Base-by-base conservation (phyloP, 2,797 vertebrate species). In the Eospalax fontanierii region DNA sequence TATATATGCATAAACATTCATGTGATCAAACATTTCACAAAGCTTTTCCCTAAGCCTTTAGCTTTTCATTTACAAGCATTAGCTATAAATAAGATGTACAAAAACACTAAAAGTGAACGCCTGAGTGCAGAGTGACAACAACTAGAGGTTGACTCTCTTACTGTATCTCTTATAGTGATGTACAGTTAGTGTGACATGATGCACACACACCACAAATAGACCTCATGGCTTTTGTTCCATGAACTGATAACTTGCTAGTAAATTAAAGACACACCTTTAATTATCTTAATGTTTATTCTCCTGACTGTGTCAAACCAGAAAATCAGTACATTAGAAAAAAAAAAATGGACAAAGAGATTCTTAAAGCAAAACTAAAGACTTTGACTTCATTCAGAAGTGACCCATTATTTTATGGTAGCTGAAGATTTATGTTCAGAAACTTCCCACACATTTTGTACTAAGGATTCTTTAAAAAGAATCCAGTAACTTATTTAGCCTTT, bases 401-500 rank as follows among this genome's bases (percentile, higher is more conserved):
- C 19, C 3, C 19, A 19, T 95, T 87, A 33, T 6, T 11, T 89
- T 87, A 61, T 33, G 54, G 30, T 89, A 83, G 18, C n/a, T 91
- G n/a, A 40, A 59, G 46, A 24, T 12, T 43, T 86, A 22, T 43
- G 10, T 86, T 84, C 80, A 57, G 28, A 84, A 76, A 59, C 9
- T 92, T 82, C 22, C 63, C 38, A 73, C 4, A 61, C 10, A 79
- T 74, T 87, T 78, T 43, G 66, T 80, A 50, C 8, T 54, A 33
- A 71, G 4, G 57, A 70, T 94, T 88, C 21, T 94, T 68, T 86
- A 81, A 54, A 57, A n/a, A 79, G 71, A 95, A 22, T 40, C 38
- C 59, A 73, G 16, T 74, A 87, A 8, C n/a, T 83, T 88, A 65
- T 30, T 76, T 93, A 59, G 59, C 78, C 15, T 43, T 91, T 89